A percentile compares a stretch with the other conserved stretches of the same genome.
Evolutionary conservation across 2,888 invertebrate species (phyloP).

Genomic region (Mystacides longicornis): DNA sequence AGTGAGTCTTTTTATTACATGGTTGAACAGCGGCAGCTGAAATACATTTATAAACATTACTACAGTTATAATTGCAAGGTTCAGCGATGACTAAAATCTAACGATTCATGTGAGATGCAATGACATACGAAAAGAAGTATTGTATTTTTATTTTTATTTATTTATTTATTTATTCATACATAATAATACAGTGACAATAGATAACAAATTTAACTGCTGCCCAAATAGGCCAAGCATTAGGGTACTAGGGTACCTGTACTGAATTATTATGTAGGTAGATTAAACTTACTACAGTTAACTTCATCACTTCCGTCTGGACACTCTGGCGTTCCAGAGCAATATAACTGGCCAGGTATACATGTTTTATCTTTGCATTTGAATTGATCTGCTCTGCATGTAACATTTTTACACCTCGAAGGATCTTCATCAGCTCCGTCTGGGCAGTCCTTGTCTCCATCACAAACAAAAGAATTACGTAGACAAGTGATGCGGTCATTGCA

Average conservation of each 20-base stretch:
- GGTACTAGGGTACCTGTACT: no score
- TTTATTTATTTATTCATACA: no score
- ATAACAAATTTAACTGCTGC: no score
- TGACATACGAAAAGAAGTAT: no score
- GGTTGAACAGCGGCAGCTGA: conserved; percentile 47
- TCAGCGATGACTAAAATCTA: no score
- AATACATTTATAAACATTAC: no score
- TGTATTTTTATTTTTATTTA: no score
- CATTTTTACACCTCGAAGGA: conserved; percentile 52
- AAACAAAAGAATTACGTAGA: conserved; percentile 73
- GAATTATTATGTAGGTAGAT: no score
- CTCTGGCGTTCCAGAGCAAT: conserved; percentile 75
- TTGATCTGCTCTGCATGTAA: conserved; percentile 78
- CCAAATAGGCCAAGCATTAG: no score
- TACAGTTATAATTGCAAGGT: no score
- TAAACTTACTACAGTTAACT: conserved; percentile 69
- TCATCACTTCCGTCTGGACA: conserved; percentile 85
- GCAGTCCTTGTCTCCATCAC: conserved; percentile 79
- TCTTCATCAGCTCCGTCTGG: conserved; percentile 76
- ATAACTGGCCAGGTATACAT: conserved; percentile 73
- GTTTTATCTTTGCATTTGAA: conserved; percentile 77
- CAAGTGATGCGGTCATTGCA: conserved; percentile 76
- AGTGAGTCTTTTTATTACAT: conserved; percentile 73
- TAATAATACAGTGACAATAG: no score
- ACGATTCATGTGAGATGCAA: no score